phyloP scores from a whole-genome alignment of 2,888 invertebrate species.

The Blera fallax region DNA sequence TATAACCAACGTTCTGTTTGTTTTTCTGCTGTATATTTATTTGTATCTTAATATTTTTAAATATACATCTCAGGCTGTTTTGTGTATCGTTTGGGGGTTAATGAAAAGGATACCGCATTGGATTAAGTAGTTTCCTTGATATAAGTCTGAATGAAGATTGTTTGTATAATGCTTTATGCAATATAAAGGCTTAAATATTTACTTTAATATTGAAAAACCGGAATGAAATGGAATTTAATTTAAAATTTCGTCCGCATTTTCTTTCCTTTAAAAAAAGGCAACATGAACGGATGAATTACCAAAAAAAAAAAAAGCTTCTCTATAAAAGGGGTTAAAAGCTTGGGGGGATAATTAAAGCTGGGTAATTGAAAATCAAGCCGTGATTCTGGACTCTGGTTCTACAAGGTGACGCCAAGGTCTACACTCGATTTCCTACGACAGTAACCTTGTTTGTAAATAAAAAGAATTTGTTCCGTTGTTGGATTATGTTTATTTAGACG shows the following conservation, averaged over 20 bases:
- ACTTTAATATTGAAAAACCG: constrained; percentile 1
- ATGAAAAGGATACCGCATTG: constrained; percentile 36
- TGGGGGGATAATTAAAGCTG: too few species aligned
- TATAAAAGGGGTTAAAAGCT: too few species aligned
- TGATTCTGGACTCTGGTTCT: too few species aligned
- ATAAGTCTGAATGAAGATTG: constrained; percentile 15
- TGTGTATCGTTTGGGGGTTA: constrained; percentile 11
- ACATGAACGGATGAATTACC: too few species aligned
- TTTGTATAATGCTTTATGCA: constrained; percentile 40
- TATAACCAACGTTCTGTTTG: constrained; percentile 42
- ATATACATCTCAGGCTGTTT: not conserved
- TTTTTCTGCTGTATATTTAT: not conserved
- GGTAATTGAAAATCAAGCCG: too few species aligned
- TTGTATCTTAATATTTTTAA: not conserved
- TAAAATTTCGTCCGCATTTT: not conserved
- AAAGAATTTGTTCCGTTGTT: too few species aligned
- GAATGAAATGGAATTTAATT: constrained; percentile 15
- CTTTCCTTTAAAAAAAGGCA: too few species aligned
- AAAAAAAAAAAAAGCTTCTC: too few species aligned
- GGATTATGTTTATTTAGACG: too few species aligned
- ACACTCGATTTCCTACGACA: too few species aligned
- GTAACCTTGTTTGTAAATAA: too few species aligned
- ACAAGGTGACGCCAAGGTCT: too few species aligned
- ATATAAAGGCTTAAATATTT: constrained; percentile 7
- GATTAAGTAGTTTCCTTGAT: constrained; percentile 50